Percentiles rank a stretch among this genome's conserved stretches.
phyloP scores from a whole-genome alignment of 2,113 vertebrate species.

The Mormyrus iriodes region DNA sequence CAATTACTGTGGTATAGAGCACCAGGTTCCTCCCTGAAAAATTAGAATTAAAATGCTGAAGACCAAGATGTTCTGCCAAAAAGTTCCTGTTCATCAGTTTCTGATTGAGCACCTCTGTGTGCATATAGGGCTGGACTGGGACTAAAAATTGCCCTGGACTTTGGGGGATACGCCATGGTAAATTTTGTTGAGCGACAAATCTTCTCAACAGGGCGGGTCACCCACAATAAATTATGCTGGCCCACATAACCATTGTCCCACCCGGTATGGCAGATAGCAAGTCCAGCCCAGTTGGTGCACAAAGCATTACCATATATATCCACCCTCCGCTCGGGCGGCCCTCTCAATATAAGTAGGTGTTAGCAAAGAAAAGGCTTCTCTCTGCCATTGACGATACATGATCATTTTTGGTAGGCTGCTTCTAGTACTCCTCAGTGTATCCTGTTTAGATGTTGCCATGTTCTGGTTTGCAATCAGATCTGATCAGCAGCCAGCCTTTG shows the following conservation, averaged over 20 bases:
- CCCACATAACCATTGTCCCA: not conserved
- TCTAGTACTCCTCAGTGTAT: not conserved
- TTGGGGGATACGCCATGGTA: not conserved
- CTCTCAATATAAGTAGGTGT: not conserved
- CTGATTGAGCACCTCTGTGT: not conserved
- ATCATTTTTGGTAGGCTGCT: not conserved
- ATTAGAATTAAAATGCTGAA: not conserved
- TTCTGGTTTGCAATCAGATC: not conserved
- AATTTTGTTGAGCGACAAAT: not conserved
- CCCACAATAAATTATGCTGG: not conserved
- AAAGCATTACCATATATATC: slow-evolving; percentile 8
- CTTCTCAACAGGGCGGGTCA: not conserved
- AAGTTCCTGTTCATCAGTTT: not conserved
- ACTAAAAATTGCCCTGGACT: no score
- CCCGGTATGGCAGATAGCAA: not conserved
- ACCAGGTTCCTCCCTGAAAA: not conserved
- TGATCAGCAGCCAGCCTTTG: not conserved
- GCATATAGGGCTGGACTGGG: not conserved
- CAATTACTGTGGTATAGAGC: not conserved
- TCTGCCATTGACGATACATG: not conserved
- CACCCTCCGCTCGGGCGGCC: not conserved
- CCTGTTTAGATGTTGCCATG: slow-evolving; percentile 8
- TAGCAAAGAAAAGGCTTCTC: not conserved
- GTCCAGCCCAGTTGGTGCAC: not conserved
- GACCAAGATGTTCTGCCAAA: not conserved